These are phyloP conservation scores for Electrophaes corylata DNA, from an alignment of 2,888 invertebrate species.

Conservation along the genomic window DNA sequence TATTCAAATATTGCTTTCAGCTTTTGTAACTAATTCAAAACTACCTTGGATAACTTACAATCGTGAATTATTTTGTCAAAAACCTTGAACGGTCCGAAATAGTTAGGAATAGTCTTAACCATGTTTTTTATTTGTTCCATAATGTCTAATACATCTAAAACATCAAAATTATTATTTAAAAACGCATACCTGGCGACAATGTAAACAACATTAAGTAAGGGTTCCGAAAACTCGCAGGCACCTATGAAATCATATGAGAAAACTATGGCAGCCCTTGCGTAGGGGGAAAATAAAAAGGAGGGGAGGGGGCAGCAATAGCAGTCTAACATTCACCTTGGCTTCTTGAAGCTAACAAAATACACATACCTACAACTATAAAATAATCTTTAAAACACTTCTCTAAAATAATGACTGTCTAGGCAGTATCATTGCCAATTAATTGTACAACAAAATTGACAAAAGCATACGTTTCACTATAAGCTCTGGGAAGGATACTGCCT, in stretches of 20 bases:
- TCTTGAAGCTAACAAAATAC: conserved; percentile 83
- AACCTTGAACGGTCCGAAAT: neutral
- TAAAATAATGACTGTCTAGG: conserved; percentile 69
- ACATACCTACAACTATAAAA: conserved; percentile 81
- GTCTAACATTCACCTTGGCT: conserved; percentile 84
- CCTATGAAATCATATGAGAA: conserved; percentile 82
- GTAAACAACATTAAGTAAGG: conserved; percentile 84
- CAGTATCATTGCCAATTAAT: conserved; percentile 70
- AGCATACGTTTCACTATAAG: conserved; percentile 40
- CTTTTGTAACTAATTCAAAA: neutral
- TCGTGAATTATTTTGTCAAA: neutral
- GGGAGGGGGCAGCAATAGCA: conserved; percentile 78
- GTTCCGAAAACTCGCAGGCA: conserved; percentile 81
- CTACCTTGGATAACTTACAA: neutral
- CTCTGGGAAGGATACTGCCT: conserved; percentile 76
- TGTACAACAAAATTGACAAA: conserved; percentile 16
- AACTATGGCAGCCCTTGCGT: conserved; percentile 81
- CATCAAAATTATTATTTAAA: conserved; percentile 70
- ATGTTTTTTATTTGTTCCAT: conserved; percentile 38
- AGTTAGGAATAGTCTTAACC: neutral
- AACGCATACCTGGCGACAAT: conserved; percentile 85
- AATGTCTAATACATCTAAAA: conserved; percentile 52
- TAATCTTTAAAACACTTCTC: conserved; percentile 66
- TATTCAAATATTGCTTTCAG: neutral
- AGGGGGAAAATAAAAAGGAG: conserved; percentile 75